These are phyloP conservation scores for Acanthochromis polyacanthus DNA, from an alignment of 2,113 vertebrate genomes.

Conservation along the genomic window DNA sequence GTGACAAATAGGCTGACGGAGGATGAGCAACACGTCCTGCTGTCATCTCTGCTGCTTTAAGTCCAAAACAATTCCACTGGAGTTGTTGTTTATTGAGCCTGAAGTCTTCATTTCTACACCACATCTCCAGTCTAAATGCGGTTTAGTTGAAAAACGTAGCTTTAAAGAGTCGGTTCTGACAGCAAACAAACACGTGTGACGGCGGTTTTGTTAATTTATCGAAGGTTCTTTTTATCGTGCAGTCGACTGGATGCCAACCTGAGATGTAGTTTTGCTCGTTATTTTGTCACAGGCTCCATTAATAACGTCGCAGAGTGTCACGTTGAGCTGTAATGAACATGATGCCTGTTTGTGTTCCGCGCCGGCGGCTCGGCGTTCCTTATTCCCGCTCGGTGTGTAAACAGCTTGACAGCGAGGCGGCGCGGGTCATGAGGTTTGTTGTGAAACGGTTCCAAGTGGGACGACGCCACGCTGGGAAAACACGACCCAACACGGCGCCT, in stretches of 20 bases:
- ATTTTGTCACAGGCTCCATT: neutral
- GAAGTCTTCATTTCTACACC: too few relatives aligned
- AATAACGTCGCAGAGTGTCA: neutral
- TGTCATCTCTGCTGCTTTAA: neutral
- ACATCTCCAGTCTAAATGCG: too few relatives aligned
- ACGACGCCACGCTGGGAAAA: conserved; percentile 25
- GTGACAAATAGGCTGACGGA: neutral
- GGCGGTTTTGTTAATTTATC: too few relatives aligned
- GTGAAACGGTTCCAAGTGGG: conserved; percentile 8
- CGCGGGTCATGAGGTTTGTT: conserved; percentile 17
- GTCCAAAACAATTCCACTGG: too few relatives aligned
- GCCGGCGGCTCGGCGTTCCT: neutral
- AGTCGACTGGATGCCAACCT: too few relatives aligned
- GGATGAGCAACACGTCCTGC: neutral
- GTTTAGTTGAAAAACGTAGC: too few relatives aligned
- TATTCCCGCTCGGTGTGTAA: neutral
- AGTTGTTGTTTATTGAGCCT: too few relatives aligned
- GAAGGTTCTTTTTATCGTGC: too few relatives aligned
- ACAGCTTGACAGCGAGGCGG: conserved; percentile 23
- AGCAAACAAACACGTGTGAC: too few relatives aligned
- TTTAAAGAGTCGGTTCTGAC: too few relatives aligned
- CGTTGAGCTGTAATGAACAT: neutral
- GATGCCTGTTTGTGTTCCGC: neutral
- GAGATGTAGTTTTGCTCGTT: too few relatives aligned
- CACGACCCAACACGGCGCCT: neutral